phyloP scores from a whole-genome alignment of 2,888 invertebrate species.

The Lasioglossum vierecki region DNA sequence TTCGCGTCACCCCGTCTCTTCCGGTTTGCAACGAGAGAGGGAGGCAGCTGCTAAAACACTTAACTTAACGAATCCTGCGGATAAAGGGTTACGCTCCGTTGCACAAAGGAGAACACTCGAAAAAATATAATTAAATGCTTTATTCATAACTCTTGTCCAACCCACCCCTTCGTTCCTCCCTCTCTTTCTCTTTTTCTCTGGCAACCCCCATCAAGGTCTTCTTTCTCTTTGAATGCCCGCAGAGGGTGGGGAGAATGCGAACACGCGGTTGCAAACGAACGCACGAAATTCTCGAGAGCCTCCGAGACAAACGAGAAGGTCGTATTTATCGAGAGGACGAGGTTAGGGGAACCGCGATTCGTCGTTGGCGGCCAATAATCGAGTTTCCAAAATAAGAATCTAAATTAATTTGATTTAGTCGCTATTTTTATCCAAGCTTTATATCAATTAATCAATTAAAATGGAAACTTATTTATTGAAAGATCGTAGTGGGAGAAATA shows the following conservation, averaged over 20 bases:
- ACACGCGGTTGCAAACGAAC: not conserved
- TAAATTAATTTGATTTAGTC: not conserved
- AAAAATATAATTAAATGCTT: constrained; percentile 68
- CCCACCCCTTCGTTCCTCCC: constrained; percentile 3
- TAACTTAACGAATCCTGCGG: constrained; percentile 62
- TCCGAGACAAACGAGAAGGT: not conserved
- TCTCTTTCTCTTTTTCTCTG: not conserved
- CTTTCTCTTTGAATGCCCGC: not conserved
- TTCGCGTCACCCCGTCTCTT: not conserved
- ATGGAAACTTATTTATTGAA: too few relatives aligned
- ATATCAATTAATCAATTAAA: too few relatives aligned
- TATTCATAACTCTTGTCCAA: constrained; percentile 57
- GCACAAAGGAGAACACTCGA: constrained; percentile 61
- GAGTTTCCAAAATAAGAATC: not conserved
- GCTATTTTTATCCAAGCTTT: not conserved
- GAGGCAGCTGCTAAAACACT: constrained; percentile 55
- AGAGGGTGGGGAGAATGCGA: not conserved
- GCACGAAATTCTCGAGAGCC: not conserved
- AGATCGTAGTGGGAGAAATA: too few relatives aligned
- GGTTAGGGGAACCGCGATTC: not conserved
- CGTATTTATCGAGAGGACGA: not conserved
- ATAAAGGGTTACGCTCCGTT: constrained; percentile 58
- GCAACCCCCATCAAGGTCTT: not conserved
- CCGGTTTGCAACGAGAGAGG: not conserved
- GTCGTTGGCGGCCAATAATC: not conserved